Percentiles rank a stretch among this genome's conserved stretches.
Evolutionary conservation across 1,140 invertebrate species (phyloP).

Genomic region (Harlomillsia oculata): DNA sequence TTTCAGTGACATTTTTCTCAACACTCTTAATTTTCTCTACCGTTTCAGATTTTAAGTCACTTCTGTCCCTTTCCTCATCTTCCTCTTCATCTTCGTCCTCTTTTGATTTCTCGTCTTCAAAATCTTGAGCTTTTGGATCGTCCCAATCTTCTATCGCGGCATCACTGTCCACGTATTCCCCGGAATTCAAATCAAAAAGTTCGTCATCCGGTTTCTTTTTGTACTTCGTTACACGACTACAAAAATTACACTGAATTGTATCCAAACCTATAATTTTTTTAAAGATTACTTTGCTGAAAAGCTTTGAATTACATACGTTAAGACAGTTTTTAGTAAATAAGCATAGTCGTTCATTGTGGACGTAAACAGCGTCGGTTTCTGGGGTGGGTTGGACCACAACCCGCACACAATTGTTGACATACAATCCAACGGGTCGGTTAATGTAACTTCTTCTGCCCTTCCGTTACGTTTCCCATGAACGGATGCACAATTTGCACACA

Average conservation of each 20-base stretch:
- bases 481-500: no score
- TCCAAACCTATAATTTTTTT: background rate
- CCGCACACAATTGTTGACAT: constrained; percentile 16
- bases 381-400: constrained; percentile 6
- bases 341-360: constrained; percentile 15
- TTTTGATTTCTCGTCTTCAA: background rate
- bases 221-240: background rate
- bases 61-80: background rate
- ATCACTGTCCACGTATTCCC: no score
- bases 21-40: no score
- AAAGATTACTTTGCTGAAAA: background rate
- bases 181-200: no score
- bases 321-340: constrained; percentile 3
- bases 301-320: constrained; percentile 6
- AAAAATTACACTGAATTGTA: background rate
- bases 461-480: no score
- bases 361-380: constrained; percentile 3
- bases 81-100: constrained; percentile 13
- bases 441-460: constrained; percentile 7
- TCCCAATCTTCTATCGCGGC: no score
- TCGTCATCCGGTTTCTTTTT: constrained; percentile 7
- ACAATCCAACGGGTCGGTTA: constrained; percentile 13
- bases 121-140: background rate
- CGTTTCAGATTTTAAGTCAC: no score
- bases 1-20: no score